A percentile compares a stretch with the other conserved stretches of the same genome.
These are phyloP conservation scores for Rousettus madagascariensis DNA, from an alignment of 2,797 vertebrate species.

Conservation along the genomic window DNA sequence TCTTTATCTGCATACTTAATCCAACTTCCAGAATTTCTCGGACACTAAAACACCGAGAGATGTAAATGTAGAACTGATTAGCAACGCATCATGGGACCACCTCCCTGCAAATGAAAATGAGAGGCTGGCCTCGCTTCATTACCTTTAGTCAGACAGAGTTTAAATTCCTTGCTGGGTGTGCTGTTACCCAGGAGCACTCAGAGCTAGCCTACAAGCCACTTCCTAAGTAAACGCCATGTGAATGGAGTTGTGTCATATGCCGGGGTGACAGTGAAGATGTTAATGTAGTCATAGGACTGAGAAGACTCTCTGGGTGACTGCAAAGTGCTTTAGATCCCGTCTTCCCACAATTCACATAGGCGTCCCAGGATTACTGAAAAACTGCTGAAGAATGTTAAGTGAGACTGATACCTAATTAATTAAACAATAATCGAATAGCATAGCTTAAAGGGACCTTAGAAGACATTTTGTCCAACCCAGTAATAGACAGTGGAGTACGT, in stretches of 20 bases:
- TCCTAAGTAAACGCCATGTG: neutral
- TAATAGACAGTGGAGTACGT: neutral
- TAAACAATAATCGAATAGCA: neutral
- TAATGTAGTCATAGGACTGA: constrained; percentile 9
- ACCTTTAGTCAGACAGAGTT: constrained; percentile 13
- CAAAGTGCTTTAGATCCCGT: constrained; percentile 2
- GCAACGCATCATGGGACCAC: neutral
- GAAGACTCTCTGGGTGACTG: neutral
- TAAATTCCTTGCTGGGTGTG: neutral
- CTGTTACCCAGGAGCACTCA: neutral
- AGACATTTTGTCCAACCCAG: neutral
- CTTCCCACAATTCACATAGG: neutral
- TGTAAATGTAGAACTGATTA: constrained; percentile 38
- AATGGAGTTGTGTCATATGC: constrained; percentile 37
- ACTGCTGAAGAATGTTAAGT: neutral
- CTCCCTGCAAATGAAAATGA: constrained; percentile 39
- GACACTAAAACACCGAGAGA: neutral
- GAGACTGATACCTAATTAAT: neutral
- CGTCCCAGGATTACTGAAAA: neutral
- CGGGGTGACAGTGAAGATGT: neutral
- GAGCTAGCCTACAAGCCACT: neutral
- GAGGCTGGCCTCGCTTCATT: neutral
- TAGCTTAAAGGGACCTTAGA: neutral
- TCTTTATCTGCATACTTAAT: neutral
- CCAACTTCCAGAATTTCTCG: neutral